These are phyloP conservation scores for Gnathonemus echidnorhynchus DNA, from an alignment of 2,113 vertebrate species.

Conservation along the genomic window DNA sequence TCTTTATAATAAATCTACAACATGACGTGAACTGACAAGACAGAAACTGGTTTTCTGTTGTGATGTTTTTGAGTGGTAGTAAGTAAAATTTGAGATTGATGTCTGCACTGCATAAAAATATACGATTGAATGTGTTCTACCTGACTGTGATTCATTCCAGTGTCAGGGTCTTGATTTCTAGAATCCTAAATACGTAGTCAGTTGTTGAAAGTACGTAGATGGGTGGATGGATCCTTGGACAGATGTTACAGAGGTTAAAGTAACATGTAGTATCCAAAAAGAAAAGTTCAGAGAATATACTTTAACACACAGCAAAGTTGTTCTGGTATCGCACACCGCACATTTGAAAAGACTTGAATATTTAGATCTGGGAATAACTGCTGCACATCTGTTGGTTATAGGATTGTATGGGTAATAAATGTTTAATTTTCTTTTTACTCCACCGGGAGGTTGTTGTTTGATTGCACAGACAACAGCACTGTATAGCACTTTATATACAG, in stretches of 20 bases:
- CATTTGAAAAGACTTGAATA: not conserved
- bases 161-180: not conserved
- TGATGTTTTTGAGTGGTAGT: not conserved
- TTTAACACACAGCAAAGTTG: not conserved
- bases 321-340: not conserved
- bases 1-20: not conserved
- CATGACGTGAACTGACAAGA: not conserved
- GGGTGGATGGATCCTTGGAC: not conserved
- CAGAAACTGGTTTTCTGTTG: not conserved
- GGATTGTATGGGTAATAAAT: not conserved
- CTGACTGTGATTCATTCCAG: not conserved
- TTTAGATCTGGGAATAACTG: not conserved
- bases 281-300: not conserved
- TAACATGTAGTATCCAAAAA: not conserved
- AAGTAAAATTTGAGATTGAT: not conserved
- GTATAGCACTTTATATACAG: not conserved
- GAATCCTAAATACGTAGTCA: not conserved
- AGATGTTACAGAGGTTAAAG: not conserved
- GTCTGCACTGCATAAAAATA: not conserved
- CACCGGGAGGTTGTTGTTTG: not conserved
- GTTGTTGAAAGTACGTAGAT: not conserved
- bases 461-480: not conserved
- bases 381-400: not conserved
- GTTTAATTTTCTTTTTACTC: not conserved
- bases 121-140: not conserved